Evolutionary conservation across 2,113 vertebrate species (phyloP), one percentile per base, ranked within the genome.

Genomic region (Gopherus evgoodei): DNA sequence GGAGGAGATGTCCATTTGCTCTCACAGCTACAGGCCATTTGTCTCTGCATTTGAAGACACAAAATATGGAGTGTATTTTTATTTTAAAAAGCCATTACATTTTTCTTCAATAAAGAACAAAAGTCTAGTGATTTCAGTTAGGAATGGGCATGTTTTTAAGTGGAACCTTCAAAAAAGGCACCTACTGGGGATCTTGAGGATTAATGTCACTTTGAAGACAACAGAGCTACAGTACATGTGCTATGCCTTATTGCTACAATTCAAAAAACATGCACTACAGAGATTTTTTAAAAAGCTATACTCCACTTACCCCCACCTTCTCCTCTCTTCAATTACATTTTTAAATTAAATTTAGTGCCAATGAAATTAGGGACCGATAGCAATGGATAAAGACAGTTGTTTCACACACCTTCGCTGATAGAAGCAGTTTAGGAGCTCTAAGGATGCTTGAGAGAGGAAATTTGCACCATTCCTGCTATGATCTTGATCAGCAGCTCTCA

Each of bases 1-100:
- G 98, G 17, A 99, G 98, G 79, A 99, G 98, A 93, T 99, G 99
- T 94, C 99, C 99, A n/a, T 99, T 99, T 84, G 99, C 99, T 97
- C 99, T 98, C 83, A 99, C 99, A 80, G 99, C 99, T 91, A 98
- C 96, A 53, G 99, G 99, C 99, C 99, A 99, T 90, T 99, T 99
- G 35, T 98, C 98, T 97, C 99, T 99, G 97, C 65, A 96, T 96
- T 91, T 86, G 50, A 94, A 93, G 75, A 89, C 35, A 95, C 38
- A 95, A 94, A 72, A 92, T 1, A 92, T 4, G 94, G 47, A 90
- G 44, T 31, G 52, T 86, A 91, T 59, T 25, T 38, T 21, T 80
- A 87, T 82, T 85, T 85, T 47, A 84, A 82, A 87, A 81, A 75
- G 3, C 11, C 83, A 90, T 69, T 2, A 87, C 1, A 3, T 56